Conservation (phyloP, 2,113 vertebrate genomes). For the Pluvianellus socialis region DNA sequence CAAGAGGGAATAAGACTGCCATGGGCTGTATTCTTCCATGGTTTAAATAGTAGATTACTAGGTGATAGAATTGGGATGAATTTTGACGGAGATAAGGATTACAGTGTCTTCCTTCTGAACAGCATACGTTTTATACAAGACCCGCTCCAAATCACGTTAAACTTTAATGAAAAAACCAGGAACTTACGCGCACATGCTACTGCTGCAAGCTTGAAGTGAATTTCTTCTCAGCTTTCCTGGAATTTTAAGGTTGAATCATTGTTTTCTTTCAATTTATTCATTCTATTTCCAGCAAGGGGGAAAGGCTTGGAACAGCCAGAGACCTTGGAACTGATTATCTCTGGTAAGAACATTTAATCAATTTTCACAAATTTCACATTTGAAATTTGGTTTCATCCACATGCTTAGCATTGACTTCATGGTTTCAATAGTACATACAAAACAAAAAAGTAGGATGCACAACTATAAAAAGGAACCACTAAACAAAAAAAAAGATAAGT, state of each 20-base stretch:
- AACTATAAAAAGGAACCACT: background rate
- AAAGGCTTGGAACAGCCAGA: slow-evolving; percentile 7
- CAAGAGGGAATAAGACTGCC: background rate
- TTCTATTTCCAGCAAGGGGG: slow-evolving; percentile 34
- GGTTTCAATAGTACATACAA: background rate
- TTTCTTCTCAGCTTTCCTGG: background rate
- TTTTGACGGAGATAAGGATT: background rate
- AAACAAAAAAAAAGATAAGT: background rate
- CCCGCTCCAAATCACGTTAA: background rate
- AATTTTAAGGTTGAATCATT: background rate
- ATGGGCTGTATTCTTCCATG: background rate
- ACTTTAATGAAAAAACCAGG: background rate
- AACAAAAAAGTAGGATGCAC: background rate
- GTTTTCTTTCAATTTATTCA: slow-evolving; percentile 15
- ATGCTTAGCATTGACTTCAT: background rate
- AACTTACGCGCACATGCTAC: background rate
- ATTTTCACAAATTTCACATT: slow-evolving; percentile 16
- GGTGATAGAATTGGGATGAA: background rate
- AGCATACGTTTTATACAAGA: background rate
- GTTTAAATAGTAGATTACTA: background rate
- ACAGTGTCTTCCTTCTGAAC: background rate
- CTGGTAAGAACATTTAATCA: background rate
- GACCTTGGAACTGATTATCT: slow-evolving; percentile 18
- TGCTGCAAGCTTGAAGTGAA: background rate
- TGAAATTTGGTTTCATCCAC: background rate